Base-by-base conservation (phyloP, 2,113 vertebrate genomes). In the Polypterus bichir region DNA sequence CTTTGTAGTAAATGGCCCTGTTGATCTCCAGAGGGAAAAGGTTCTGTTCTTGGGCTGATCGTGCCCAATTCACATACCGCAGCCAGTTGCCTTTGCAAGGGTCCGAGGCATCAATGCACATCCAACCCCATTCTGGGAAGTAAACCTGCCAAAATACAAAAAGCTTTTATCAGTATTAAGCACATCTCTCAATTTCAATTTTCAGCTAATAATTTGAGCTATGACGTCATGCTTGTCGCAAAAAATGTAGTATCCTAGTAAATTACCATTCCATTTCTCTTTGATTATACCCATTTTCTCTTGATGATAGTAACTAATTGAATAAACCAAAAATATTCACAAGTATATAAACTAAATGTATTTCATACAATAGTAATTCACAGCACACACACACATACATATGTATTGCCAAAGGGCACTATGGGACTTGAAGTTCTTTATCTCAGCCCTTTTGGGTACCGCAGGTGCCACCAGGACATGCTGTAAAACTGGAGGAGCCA, bases 101-200 rank as follows among this genome's bases (percentile, higher is more conserved):
- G 64, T 97, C 92, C 0, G 92, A 93, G 71, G 94, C 92, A 47
- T 96, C 93, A 2, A 97, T 83, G 74, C 94, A 97, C 92, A 95
- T 94, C 91, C 93, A 96, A 3, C 92, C 92, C 70, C 91, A 63
- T 44, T 90, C 84, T 5, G 92, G 92, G 71, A 93, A 97, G 69
- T 97, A 94, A 0, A 95, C 91, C 94, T 76, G 62, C 46, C 47
- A 54, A 0, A 49, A 46, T 58, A 44, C 3, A 63, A 5, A 64
- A 59, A 52, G 0, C 3, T 9, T 51, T 6, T 3, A 63, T 8
- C 46, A 47, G 44, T 4, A 7, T 9, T 2, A 9, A 4, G 7
- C 10, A 27, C 46, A 1, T 2, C 3, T 9, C 6, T 49, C 47
- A 1, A 46, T 11, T 10, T 6, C 47, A 59, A 6, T 47, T 6